A percentile compares a stretch with the other conserved stretches of the same genome.
These are phyloP conservation scores for Synodontis membranacea DNA, from an alignment of 2,113 vertebrate species.

Conservation along the genomic window DNA sequence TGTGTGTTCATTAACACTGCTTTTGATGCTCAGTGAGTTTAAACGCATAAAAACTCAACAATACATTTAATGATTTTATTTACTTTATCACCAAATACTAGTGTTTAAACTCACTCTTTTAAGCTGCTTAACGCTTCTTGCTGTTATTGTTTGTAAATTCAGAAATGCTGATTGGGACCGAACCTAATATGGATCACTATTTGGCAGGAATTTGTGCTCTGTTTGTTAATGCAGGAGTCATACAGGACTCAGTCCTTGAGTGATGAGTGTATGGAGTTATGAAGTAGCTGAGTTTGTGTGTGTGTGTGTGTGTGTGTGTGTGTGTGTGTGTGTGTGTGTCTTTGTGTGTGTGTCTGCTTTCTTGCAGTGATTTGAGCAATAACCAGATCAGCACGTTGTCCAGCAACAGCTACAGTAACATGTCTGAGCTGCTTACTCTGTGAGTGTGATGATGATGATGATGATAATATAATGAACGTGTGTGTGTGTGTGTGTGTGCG, in stretches of 20 bases:
- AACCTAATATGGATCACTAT: not conserved
- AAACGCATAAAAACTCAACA: not conserved
- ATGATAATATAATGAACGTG: not conserved
- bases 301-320: not conserved
- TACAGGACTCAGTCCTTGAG: too few species aligned
- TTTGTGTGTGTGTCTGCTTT: conserved; percentile 59
- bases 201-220: conserved; percentile 16
- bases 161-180: not conserved
- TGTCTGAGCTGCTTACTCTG: conserved; percentile 98
- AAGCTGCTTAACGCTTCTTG: not conserved
- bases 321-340: conserved; percentile 25
- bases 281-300: conserved; percentile 13
- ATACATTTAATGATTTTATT: not conserved
- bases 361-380: conserved; percentile 99
- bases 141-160: not conserved
- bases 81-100: too few species aligned
- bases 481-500: conserved; percentile 5
- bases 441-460: conserved; percentile 75
- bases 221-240: not conserved
- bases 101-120: not conserved
- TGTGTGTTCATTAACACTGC: not conserved
- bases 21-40: not conserved
- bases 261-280: not conserved
- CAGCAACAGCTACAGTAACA: conserved; percentile 99
- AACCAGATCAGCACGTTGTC: conserved; percentile 99